Conservation (phyloP, 2,888 invertebrate species). For the Ecdyonurus torrentis region DNA sequence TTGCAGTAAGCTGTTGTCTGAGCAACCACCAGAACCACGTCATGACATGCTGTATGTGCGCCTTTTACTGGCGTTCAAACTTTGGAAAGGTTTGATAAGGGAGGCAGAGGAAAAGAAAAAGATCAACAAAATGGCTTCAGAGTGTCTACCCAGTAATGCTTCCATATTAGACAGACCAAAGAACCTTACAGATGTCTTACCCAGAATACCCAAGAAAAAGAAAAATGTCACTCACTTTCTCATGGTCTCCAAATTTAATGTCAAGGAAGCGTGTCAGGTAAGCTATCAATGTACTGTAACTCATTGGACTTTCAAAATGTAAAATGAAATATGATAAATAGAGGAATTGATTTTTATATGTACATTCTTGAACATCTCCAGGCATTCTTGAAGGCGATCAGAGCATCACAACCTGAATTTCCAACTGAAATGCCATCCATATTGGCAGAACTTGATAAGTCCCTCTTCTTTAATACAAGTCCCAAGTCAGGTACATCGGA, state of each 20-base stretch:
- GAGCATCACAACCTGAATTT: background rate
- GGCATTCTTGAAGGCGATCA: background rate
- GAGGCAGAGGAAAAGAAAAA: conserved; percentile 13
- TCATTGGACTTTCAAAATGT: too few relatives aligned
- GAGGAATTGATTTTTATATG: too few relatives aligned
- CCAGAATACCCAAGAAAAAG: conserved; percentile 21
- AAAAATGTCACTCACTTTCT: conserved; percentile 19
- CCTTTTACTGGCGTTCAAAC: conserved; percentile 23
- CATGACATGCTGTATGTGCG: conserved; percentile 21
- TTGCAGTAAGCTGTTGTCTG: conserved; percentile 23
- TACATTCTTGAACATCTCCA: too few relatives aligned
- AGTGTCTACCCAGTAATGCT: background rate
- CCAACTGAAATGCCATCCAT: background rate
- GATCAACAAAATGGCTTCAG: conserved; percentile 4
- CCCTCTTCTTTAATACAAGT: background rate
- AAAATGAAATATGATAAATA: too few relatives aligned
- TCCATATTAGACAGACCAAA: conserved; percentile 5
- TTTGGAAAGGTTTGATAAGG: conserved; percentile 24
- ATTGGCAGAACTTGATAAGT: background rate
- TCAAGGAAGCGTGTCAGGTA: conserved; percentile 19
- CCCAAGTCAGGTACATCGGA: background rate
- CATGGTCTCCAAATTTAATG: conserved; percentile 21
- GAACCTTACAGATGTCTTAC: conserved; percentile 18
- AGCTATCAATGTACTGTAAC: too few relatives aligned
- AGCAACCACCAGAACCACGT: conserved; percentile 18